Evolutionary conservation across 2,113 vertebrate species (phyloP).

Genomic region (Toxotes chatareus): DNA sequence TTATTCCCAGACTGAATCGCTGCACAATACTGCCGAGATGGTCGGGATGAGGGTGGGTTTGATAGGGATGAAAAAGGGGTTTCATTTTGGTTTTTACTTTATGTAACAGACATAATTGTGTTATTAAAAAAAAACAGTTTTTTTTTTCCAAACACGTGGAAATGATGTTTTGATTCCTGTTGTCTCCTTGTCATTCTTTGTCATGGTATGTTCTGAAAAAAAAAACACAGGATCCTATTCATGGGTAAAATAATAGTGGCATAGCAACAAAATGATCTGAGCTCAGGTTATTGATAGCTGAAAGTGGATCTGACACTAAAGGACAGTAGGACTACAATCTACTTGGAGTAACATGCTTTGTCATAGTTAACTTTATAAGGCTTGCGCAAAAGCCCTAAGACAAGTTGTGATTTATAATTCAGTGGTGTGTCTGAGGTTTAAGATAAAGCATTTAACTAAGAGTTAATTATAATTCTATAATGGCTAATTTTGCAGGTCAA

Average conservation of each 20-base stretch:
- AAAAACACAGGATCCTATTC: neutral
- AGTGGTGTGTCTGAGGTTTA: neutral
- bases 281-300: neutral
- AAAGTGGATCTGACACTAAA: neutral
- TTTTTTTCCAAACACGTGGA: conserved; percentile 77
- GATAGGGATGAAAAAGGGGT: conserved; percentile 73
- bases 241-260: neutral
- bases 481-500: neutral
- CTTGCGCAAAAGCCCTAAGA: too few relatives aligned
- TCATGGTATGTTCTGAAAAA: neutral
- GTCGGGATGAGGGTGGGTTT: conserved; percentile 79
- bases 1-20: conserved; percentile 73
- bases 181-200: neutral
- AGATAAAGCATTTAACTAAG: neutral
- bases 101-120: conserved; percentile 81
- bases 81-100: conserved; percentile 82
- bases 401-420: neutral
- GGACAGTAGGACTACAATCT: neutral
- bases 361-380: neutral
- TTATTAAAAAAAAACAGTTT: conserved; percentile 79
- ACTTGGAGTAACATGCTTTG: neutral
- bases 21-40: conserved; percentile 79
- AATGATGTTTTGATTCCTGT: conserved; percentile 37
- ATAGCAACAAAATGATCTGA: neutral
- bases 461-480: neutral